phyloP scores from a whole-genome alignment of 2,113 vertebrate species.

The Saimiri boliviensis region DNA sequence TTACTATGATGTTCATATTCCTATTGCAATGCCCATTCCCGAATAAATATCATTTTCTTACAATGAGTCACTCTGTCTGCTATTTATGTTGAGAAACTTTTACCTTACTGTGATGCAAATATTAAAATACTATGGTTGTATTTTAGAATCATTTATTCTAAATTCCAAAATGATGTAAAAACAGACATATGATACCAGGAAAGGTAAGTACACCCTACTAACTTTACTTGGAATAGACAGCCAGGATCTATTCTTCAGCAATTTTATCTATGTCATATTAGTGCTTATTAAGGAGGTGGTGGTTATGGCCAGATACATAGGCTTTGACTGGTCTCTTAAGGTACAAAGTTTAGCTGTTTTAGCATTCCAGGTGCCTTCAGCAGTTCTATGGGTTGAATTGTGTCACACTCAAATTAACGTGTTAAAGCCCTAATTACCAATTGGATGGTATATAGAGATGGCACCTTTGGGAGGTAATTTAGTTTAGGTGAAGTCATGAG shows the following conservation, averaged over 20 bases:
- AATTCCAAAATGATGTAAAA: not conserved
- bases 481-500: not conserved
- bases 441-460: not conserved
- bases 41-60: not conserved
- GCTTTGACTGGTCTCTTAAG: not conserved
- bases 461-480: too few species aligned
- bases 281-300: accelerated
- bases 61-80: not conserved
- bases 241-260: not conserved
- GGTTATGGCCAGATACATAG: accelerated
- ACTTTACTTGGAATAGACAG: not conserved
- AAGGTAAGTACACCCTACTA: not conserved
- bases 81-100: not conserved
- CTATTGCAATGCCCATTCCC: not conserved
- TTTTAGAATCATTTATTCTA: not conserved
- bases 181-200: too few species aligned
- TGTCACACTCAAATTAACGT: not conserved
- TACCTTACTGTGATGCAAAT: too few species aligned
- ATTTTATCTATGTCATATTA: not conserved
- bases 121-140: not conserved
- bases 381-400: not conserved
- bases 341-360: not conserved
- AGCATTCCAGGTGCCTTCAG: not conserved
- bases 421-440: not conserved
- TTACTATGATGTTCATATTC: not conserved